Evolutionary conservation across 2,797 vertebrate species (phyloP), one percentile per base, ranked within the genome.

Genomic region (Poliocrania exsul): DNA sequence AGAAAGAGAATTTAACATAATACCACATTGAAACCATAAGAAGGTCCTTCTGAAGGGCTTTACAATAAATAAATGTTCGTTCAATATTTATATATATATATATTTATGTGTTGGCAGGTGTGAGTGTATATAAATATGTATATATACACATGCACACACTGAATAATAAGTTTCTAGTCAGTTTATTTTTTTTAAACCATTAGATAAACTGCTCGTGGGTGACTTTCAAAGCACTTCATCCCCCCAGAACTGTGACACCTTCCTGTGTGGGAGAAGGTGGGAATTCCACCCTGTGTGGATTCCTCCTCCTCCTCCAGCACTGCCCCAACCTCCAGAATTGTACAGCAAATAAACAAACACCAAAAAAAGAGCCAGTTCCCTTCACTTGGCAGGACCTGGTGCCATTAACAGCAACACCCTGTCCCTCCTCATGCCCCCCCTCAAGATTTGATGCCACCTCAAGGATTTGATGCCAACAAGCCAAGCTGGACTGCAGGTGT

Each of bases 1-100:
- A 79, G 35, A 81, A 77, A 93, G 74, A 96, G 75, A 95, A 92
- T 90, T 93, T 93, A 94, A 95, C 93, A 71, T 81, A 95, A 97
- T 97, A 98, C 97, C 97, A 98, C 97, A 98, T 95, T 95, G 85
- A 97, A 97, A 98, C 97, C 97, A 91, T 96, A 92, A 88, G 88
- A 97, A 97, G 95, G 92, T 97, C 97, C 97, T 97, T 97, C 97
- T 96, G 93, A 96, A 97, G 96, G 94, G 95, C 90, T 96, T 97
- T 96, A 88, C 81, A 98, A 98, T 97, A 98, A 98, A 98, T 98
- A 97, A 97, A 94, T 91, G 97, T 94, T 94, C 47, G 2, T 92
- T 97, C 96, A 96, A 96, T 97, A 96, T 95, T 96, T 96, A 96
- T 95, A 97, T 96, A 96, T 95, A 96, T 95, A 94, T 90, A 95